Evolutionary conservation across 2,797 vertebrate genomes (phyloP), one percentile per base, ranked within the genome.

Genomic region (Oryzias sinensis): DNA sequence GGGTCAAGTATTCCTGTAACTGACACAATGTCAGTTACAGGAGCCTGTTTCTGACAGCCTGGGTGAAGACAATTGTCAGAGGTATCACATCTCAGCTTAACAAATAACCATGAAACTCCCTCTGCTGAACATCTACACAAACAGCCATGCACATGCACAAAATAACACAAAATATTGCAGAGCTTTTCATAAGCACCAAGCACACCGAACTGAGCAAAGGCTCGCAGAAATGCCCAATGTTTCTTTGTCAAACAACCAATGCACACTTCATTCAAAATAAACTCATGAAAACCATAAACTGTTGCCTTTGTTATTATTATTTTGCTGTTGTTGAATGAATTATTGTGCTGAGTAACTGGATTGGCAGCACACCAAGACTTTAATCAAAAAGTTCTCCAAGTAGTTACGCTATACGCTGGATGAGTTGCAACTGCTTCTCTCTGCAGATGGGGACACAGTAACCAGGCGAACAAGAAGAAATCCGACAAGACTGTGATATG

Each of bases 401-500:
- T 65, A 65, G 40, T 43, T 5, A 37, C 56, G 59, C 53, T 60
- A 71, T 33, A 46, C 29, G 62, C 60, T 56, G 69, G 63, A 74
- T 70, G 49, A 22, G 54, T 68, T 74, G 66, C 62, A 72, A 76
- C 65, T 16, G 43, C 79, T 80, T 68, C 60, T 43, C 50, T 65
- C 55, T 40, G 43, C 70, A 80, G 82, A 77, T 71, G 71, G 77
- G 80, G 91, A 89, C 86, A 80, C 67, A 73, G 87, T 86, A 77
- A 91, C 74, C 54, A 88, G 79, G 53, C 62, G 88, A 93, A 91
- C 89, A 92, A 90, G 90, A 90, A 81, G 90, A 86, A 89, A 88
- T 89, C 90, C 91, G 91, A 92, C 87, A 90, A 88, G 90, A 84
- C 83, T 90, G 75, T 91, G 91, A 93, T 92, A 87, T 73, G 25